Evolutionary conservation across 1,140 invertebrate species (phyloP).

Genomic region (Fopius arisanus): DNA sequence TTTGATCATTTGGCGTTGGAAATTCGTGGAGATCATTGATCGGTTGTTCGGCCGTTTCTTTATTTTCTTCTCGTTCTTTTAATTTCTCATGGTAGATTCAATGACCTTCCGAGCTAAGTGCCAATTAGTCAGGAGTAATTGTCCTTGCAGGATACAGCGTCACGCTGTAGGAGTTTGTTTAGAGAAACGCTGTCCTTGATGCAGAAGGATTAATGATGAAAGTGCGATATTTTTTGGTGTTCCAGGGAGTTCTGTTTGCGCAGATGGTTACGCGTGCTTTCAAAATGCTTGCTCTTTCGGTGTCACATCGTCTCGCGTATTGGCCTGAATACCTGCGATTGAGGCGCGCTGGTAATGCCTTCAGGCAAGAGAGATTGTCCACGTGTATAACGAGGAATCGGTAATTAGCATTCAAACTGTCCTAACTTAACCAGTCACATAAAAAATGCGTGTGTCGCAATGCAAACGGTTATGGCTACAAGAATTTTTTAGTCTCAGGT

Average conservation of each 20-base stretch:
- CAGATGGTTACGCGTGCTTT: neutral
- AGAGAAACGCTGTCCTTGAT: neutral
- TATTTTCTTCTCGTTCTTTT: neutral
- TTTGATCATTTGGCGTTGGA: neutral
- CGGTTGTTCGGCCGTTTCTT: neutral
- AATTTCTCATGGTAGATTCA: neutral
- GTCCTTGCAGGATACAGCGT: neutral
- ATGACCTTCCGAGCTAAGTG: neutral
- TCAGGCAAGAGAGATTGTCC: neutral
- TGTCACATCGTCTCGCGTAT: conserved; percentile 1
- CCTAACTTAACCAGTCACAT: conserved; percentile 2
- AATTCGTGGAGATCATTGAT: neutral
- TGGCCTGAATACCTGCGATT: conserved; percentile 25
- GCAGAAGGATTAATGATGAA: neutral
- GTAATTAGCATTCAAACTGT: conserved; percentile 11
- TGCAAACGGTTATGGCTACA: neutral
- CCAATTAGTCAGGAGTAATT: conserved; percentile 5
- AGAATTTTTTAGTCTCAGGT: neutral
- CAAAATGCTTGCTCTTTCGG: neutral
- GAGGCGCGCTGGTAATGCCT: neutral
- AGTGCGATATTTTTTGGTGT: neutral
- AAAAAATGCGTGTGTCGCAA: conserved; percentile 15
- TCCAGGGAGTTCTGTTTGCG: neutral
- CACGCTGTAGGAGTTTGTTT: neutral
- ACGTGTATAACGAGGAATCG: neutral